phyloP scores from a whole-genome alignment of 2,888 invertebrate species.

The Aproaerema taeniolella region DNA sequence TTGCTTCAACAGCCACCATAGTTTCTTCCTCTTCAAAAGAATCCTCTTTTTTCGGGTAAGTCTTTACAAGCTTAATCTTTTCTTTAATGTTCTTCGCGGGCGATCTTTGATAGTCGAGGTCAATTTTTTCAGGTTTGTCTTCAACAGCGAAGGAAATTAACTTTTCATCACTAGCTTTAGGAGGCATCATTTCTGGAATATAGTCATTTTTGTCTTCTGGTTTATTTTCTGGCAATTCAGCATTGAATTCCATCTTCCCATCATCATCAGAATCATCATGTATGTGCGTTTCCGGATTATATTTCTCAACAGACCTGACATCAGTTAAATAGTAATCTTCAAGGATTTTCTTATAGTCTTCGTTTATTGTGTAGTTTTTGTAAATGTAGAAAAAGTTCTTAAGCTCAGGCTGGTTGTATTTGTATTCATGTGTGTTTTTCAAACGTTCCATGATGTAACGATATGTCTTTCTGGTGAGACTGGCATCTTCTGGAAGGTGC shows the following conservation, averaged over 20 bases:
- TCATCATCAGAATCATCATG: constrained; percentile 33
- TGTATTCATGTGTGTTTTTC: constrained; percentile 66
- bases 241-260: constrained; percentile 37
- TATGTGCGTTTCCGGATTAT: constrained; percentile 42
- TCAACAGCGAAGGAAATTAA: constrained; percentile 69
- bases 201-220: constrained; percentile 48
- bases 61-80: constrained; percentile 73
- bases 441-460: constrained; percentile 67
- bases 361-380: constrained; percentile 79
- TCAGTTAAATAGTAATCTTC: constrained; percentile 79
- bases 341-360: constrained; percentile 77
- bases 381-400: constrained; percentile 83
- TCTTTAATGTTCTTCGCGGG: constrained; percentile 72
- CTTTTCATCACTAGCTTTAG: constrained; percentile 72
- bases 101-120: constrained; percentile 55
- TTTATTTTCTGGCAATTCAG: constrained; percentile 47
- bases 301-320: constrained; percentile 75
- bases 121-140: constrained; percentile 63
- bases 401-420: constrained; percentile 76
- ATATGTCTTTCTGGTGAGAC: constrained; percentile 63
- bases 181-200: constrained; percentile 49
- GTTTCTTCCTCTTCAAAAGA: constrained; percentile 75
- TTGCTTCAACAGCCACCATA: constrained; percentile 78
- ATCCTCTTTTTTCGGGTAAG: constrained; percentile 64
- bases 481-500: constrained; percentile 71